Evolutionary conservation across 2,113 vertebrate species (phyloP), one percentile per base, ranked within the genome.

Genomic region (Tetraodon nigroviridis): DNA sequence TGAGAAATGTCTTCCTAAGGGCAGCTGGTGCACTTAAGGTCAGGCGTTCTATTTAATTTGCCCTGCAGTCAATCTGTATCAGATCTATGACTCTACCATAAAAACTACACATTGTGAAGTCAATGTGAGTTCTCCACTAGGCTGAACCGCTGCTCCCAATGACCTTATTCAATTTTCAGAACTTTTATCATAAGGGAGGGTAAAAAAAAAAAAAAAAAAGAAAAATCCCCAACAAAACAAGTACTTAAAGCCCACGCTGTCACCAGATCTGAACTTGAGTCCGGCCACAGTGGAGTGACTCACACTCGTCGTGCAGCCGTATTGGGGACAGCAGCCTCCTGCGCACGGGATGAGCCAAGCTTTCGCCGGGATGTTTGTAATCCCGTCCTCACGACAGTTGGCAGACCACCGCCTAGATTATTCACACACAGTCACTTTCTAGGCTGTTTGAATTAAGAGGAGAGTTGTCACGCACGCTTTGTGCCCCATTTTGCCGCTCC

Each of bases 301-400:
- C 65, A 63, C 46, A 50, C 10, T 41, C 55, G 61, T 62, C 60
- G n/a, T 29, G 69, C 54, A 57, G 67, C 42, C 62, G 61, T 42
- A 69, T 21, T 65, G 61, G 61, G 75, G 75, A 75, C 82, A 79
- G 57, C 7, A 32, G 20, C 21, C 6, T 37, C 21, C 56, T 47
- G 58, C 52, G 47, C 58, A 67, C 58, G 55, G 74, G 71, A 76
- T 79, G 76, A 69, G 62, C 70, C 70, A 75, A 71, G 80, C 74
- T 84, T 77, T 81, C 70, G 54, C 53, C 47, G 53, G 73, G 62
- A 62, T 58, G 71, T 71, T 59, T 29, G 17, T 81, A 84, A 87
- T 81, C 80, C 78, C 47, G 69, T 71, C 53, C 78, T 68, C 67
- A 42, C 69, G 49, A 53, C 71, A 64, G 18, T 67, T 62, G 62